Conservation (phyloP, 2,888 invertebrate species). For the Piscicola geometra region DNA sequence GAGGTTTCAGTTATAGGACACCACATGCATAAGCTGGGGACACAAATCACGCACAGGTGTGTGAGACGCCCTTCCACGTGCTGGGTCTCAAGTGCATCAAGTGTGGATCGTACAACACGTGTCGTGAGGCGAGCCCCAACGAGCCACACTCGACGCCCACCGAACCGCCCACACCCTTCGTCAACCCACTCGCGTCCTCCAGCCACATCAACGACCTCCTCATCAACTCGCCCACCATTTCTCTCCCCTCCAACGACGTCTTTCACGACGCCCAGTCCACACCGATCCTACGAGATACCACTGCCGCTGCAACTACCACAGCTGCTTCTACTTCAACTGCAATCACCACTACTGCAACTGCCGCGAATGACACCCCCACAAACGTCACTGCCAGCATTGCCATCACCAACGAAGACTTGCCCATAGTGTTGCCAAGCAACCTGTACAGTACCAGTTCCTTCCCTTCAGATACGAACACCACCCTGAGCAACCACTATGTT, state of each 20-base stretch:
- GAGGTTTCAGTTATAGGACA: no score
- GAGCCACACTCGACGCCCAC: neutral
- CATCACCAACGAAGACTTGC: neutral
- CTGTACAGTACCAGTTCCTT: neutral
- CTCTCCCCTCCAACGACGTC: neutral
- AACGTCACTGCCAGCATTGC: neutral
- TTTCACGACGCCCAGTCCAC: conserved; percentile 2
- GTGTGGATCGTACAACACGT: conserved; percentile 77
- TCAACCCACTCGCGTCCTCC: neutral
- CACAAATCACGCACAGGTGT: conserved; percentile 56
- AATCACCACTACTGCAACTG: neutral
- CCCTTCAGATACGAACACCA: conserved; percentile 3
- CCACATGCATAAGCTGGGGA: neutral
- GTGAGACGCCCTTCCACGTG: conserved; percentile 76
- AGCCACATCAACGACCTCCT: neutral
- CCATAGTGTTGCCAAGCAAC: neutral
- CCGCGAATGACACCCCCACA: neutral
- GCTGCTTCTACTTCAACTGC: no score
- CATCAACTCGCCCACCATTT: neutral
- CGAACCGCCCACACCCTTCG: neutral
- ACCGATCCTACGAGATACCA: no score
- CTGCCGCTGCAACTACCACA: no score
- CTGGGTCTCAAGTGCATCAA: conserved; percentile 78
- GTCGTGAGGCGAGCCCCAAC: conserved; percentile 27
- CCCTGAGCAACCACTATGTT: neutral